Evolutionary conservation across 2,113 vertebrate genomes (phyloP).

Genomic region (Pontoporia blainvillei): DNA sequence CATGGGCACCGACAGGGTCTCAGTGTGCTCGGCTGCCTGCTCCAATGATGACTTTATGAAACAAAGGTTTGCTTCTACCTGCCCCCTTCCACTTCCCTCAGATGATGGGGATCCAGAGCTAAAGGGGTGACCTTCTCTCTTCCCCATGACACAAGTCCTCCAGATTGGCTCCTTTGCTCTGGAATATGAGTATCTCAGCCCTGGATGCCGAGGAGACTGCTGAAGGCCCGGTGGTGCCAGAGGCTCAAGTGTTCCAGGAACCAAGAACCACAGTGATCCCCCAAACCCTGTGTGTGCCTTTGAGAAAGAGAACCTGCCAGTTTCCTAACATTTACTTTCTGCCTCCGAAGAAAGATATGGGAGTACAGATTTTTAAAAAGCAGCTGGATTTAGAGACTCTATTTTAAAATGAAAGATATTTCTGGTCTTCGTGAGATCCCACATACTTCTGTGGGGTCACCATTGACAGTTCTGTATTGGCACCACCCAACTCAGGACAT

Average conservation of each 20-base stretch:
- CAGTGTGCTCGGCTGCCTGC: not conserved
- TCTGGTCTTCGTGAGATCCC: not conserved
- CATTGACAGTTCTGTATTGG: not conserved
- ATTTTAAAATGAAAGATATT: not conserved
- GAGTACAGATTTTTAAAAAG: not conserved
- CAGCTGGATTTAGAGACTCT: not conserved
- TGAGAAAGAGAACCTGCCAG: not conserved
- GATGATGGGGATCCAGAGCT: not conserved
- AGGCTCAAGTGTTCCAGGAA: not conserved
- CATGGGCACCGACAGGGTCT: not conserved
- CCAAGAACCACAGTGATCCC: not conserved
- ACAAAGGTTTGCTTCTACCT: not conserved
- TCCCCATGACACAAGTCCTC: not conserved
- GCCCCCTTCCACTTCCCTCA: not conserved
- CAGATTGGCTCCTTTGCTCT: not conserved
- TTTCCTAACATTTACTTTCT: not conserved
- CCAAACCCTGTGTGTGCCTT: not conserved
- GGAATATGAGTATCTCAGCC: not conserved
- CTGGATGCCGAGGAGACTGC: not conserved
- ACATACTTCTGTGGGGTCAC: not conserved
- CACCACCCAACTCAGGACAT: accelerated
- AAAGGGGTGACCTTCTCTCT: too few species aligned
- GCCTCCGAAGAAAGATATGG: not conserved
- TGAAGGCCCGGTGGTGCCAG: not conserved
- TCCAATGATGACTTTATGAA: not conserved